Base-by-base conservation (phyloP, 2,113 vertebrate species). In the Callionymus lyra region DNA sequence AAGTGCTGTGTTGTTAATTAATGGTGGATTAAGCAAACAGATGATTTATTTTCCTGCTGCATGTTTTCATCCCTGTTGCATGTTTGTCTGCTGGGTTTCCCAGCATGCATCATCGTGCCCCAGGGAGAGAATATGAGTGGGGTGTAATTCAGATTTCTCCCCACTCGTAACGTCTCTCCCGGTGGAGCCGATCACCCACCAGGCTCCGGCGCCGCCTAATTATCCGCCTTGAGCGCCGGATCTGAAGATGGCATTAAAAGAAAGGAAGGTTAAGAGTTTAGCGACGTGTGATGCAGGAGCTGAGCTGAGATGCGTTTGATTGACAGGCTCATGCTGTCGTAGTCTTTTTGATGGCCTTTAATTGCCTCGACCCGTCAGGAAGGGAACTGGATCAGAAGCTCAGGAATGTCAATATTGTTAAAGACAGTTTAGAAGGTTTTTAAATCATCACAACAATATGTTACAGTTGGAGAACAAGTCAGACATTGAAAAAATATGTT, bases 301-400 rank as follows among this genome's bases (percentile, higher is more conserved):
- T 54, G 39, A 40, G 37, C 27, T 33, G 51, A 49, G n/a, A n/a
- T n/a, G n/a, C n/a, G n/a, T n/a, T 41, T 78, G 74, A 80, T 72
- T 77, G 80, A 56, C 73, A 59, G 43, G 19, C 62, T 49, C 56
- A 35, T 50, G 58, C 68, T 66, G 68, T 70, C 68, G 61, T 65
- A 69, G 81, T 77, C 77, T 59, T 69, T 82, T 81, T 81, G 77
- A 83, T 72, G 70, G 70, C 67, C 80, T 84, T 81, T 77, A 69
- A 68, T 71, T 77, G 68, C 76, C 71, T 63, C 65, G 66, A 74
- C 69, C 62, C 67, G 70, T 80, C 65, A 76, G 76, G 76, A 70
- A 83, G 83, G 83, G 79, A 27, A 49, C 62, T 72, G 47, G 62
- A 79, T 74, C 71, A 71, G 60, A 76, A 55, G 58, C 51, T 67